Conservation (phyloP, 2,888 invertebrate genomes). For the Scaptomyza reducta region DNA sequence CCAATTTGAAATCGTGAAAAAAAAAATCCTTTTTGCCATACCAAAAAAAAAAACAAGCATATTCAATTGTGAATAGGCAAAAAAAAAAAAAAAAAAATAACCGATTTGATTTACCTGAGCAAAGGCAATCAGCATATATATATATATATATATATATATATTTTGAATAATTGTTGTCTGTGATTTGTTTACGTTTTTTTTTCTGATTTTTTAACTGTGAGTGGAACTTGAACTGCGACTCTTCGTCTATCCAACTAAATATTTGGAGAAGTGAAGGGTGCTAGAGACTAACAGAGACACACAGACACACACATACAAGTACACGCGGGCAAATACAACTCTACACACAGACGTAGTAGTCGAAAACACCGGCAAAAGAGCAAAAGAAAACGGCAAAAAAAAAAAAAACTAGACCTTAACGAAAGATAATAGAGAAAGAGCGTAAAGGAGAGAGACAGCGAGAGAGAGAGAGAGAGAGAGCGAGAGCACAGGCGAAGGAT, state of each 20-base stretch:
- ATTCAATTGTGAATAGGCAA: conserved; percentile 38
- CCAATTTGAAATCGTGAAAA: conserved; percentile 64
- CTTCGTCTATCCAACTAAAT: conserved; percentile 38
- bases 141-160: conserved; percentile 13
- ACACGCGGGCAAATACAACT: conserved; percentile 8
- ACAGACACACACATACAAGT: conserved; percentile 12
- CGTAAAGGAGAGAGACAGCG: neutral
- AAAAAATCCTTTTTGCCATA: conserved; percentile 74
- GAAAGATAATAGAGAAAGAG: conserved; percentile 16
- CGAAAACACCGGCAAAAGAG: conserved; percentile 71
- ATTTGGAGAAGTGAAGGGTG: conserved; percentile 73
- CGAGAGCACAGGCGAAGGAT: conserved; percentile 39
- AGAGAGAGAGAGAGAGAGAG: conserved; percentile 5
- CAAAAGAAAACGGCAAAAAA: conserved; percentile 42
- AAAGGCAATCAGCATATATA: conserved; percentile 40
- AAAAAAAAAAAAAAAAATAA: conserved; percentile 25
- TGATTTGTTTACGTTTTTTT: conserved; percentile 75
- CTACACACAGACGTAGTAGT: conserved; percentile 41
- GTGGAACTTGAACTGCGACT: conserved; percentile 46
- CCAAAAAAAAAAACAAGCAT: conserved; percentile 35
- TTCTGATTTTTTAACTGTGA: conserved; percentile 69
- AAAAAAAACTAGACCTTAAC: conserved; percentile 31
- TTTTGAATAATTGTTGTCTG: conserved; percentile 46
- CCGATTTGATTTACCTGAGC: conserved; percentile 29
- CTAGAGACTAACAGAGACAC: conserved; percentile 39